Conservation (phyloP, 2,797 vertebrate species). For the Dermochelys coriacea region DNA sequence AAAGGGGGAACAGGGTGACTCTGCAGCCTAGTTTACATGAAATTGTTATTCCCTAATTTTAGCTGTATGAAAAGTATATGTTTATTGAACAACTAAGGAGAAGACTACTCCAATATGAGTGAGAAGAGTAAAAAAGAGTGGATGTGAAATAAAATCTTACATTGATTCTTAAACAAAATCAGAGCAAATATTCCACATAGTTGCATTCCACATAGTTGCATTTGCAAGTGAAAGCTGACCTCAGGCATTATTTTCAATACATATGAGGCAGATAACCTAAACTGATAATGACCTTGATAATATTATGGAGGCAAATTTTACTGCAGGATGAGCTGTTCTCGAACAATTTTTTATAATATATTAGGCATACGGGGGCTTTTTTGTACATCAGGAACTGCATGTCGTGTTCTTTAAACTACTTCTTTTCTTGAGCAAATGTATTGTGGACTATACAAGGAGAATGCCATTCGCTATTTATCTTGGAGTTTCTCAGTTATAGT, state of each 20-base stretch:
- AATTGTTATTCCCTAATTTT: neutral
- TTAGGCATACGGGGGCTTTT: constrained; percentile 41
- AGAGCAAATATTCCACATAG: constrained; percentile 7
- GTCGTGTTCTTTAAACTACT: constrained; percentile 35
- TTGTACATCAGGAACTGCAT: constrained; percentile 44
- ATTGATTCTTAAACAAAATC: constrained; percentile 1
- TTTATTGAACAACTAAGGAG: neutral
- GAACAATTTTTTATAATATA: constrained; percentile 59
- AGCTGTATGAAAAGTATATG: neutral
- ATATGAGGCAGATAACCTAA: constrained; percentile 4
- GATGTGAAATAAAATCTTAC: neutral
- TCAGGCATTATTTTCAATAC: neutral
- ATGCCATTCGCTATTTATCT: neutral
- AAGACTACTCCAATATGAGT: neutral
- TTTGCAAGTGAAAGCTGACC: constrained; percentile 42
- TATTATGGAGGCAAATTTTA: neutral
- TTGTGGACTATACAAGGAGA: neutral
- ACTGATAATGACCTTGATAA: neutral
- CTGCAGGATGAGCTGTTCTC: neutral
- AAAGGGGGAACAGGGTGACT: neutral
- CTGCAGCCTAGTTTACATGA: neutral
- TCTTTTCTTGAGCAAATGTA: constrained; percentile 17
- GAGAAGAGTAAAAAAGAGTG: neutral
- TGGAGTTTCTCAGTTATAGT: neutral
- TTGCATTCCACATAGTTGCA: neutral